These are phyloP conservation scores for Cryptoblepharus egeriae DNA, from an alignment of 2,797 vertebrate species.

Conservation along the genomic window DNA sequence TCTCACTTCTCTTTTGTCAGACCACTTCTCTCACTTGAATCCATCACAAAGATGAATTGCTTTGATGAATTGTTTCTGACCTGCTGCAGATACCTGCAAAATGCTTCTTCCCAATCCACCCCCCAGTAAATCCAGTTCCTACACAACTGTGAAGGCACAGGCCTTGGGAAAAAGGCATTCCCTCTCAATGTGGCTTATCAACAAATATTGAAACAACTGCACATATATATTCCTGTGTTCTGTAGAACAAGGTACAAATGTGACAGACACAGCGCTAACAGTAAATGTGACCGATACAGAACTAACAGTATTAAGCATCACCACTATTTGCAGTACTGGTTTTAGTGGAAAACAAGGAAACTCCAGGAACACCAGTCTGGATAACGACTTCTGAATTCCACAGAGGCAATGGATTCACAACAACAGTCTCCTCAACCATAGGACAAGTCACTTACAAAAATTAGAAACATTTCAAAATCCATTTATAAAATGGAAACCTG, in stretches of 20 bases:
- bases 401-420: background rate
- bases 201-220: background rate
- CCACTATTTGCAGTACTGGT: background rate
- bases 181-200: background rate
- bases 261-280: no score
- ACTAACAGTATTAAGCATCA: background rate
- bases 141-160: background rate
- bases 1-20: background rate
- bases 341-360: background rate
- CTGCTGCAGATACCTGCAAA: background rate
- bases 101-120: background rate
- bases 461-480: background rate
- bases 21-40: background rate
- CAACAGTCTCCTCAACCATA: background rate
- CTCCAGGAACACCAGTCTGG: rapidly evolving
- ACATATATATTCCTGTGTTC: background rate
- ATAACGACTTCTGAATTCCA: rapidly evolving
- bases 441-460: background rate
- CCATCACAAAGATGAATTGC: background rate
- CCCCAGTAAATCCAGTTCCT: background rate
- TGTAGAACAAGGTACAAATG: background rate
- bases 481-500: no score
- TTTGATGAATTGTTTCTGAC: no score
- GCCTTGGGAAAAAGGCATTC: background rate
- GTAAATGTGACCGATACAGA: background rate